Percentiles rank a stretch among this genome's conserved stretches.
phyloP scores from a whole-genome alignment of 2,113 vertebrate genomes.

The Podiceps cristatus region DNA sequence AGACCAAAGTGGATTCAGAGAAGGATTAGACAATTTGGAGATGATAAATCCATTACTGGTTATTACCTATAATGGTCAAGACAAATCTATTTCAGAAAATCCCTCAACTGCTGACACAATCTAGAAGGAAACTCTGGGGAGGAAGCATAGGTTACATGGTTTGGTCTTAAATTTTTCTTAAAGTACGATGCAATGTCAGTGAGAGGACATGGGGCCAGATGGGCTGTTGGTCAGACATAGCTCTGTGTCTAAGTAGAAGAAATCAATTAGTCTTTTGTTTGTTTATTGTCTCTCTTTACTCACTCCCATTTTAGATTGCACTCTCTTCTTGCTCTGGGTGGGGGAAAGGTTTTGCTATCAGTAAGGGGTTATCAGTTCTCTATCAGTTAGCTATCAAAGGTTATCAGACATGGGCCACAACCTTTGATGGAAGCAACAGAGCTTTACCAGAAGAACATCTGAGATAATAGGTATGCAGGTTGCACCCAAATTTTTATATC shows the following conservation, averaged over 20 bases:
- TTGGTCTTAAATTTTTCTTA: background rate
- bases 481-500: background rate
- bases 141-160: background rate
- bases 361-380: background rate
- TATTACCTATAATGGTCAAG: background rate
- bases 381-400: slow-evolving; percentile 3
- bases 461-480: background rate
- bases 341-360: slow-evolving; percentile 9
- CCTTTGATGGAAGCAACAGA: background rate
- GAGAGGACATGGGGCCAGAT: background rate
- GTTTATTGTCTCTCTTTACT: background rate
- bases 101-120: background rate
- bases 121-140: background rate
- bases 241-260: background rate
- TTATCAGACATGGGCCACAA: background rate
- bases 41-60: background rate
- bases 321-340: background rate
- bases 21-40: background rate
- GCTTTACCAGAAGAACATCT: background rate
- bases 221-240: background rate
- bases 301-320: background rate
- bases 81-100: background rate
- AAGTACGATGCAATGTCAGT: background rate
- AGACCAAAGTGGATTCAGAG: background rate
- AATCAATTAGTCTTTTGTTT: background rate